phyloP scores from a whole-genome alignment of 2,797 vertebrate genomes.

The Amblyopsis hoosieri region DNA sequence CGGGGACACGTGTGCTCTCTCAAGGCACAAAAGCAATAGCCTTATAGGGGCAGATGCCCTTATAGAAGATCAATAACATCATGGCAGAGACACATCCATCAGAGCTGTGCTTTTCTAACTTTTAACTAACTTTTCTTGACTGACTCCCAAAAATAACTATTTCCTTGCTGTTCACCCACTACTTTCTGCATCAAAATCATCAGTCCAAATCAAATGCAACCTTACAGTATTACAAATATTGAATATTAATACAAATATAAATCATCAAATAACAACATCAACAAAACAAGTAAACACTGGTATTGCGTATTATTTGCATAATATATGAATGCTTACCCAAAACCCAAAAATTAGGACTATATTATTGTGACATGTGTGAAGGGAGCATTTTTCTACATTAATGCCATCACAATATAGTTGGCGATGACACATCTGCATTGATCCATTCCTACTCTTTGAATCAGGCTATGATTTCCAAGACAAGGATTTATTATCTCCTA shows the following conservation, averaged over 20 bases:
- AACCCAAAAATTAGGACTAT: background rate
- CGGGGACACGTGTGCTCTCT: background rate
- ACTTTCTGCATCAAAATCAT: too few species aligned
- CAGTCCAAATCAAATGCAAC: too few species aligned
- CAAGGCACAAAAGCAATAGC: constrained; percentile 11
- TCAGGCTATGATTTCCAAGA: constrained; percentile 36
- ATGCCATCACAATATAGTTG: constrained; percentile 39
- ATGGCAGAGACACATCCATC: constrained; percentile 2
- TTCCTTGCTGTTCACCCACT: too few species aligned
- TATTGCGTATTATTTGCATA: background rate
- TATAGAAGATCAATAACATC: constrained; percentile 43
- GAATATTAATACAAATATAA: too few species aligned
- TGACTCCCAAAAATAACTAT: background rate
- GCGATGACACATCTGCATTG: constrained; percentile 43
- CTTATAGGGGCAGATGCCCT: constrained; percentile 25
- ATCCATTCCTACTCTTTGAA: constrained; percentile 22
- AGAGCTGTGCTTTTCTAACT: background rate
- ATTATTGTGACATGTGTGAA: constrained; percentile 10
- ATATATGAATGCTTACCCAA: constrained; percentile 16
- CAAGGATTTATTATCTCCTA: constrained; percentile 54
- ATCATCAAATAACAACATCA: too few species aligned
- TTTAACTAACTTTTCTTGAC: background rate
- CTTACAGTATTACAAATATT: too few species aligned
- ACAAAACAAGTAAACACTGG: background rate
- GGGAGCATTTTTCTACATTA: constrained; percentile 4